phyloP scores from a whole-genome alignment of 1,140 invertebrate genomes.

The Diploscapter pachys region DNA sequence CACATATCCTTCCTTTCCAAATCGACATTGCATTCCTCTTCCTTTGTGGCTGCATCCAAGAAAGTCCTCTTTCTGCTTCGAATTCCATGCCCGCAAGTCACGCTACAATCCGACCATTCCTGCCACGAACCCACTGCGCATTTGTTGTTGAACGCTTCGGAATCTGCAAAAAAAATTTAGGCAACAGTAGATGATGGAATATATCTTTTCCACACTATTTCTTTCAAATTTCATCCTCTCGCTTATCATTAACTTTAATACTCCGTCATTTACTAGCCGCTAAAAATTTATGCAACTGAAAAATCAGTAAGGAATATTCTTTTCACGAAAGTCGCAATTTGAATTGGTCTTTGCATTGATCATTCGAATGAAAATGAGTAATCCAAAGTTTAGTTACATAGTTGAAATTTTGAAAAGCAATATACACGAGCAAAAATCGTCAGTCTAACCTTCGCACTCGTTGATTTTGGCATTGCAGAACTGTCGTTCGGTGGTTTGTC shows the following conservation, averaged over 20 bases:
- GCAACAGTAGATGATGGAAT: slow-evolving; percentile 5
- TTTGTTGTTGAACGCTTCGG: slow-evolving; percentile 61
- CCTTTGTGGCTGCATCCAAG: slow-evolving; percentile 63
- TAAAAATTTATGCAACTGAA: too few relatives aligned
- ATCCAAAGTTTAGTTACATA: slow-evolving; percentile 10
- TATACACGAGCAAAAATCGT: not conserved
- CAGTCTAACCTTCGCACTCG: slow-evolving; percentile 45
- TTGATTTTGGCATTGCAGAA: slow-evolving; percentile 59
- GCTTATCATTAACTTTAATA: too few relatives aligned
- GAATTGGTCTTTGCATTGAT: not conserved
- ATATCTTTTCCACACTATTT: too few relatives aligned
- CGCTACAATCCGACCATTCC: slow-evolving; percentile 66
- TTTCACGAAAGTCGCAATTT: too few relatives aligned
- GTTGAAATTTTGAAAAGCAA: slow-evolving; percentile 11
- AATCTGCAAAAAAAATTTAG: slow-evolving; percentile 38
- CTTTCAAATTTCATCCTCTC: too few relatives aligned
- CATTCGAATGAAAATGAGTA: not conserved
- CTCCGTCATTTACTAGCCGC: too few relatives aligned
- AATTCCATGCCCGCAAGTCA: slow-evolving; percentile 66
- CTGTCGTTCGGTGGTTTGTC: slow-evolving; percentile 65
- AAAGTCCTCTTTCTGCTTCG: slow-evolving; percentile 62
- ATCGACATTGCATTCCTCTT: slow-evolving; percentile 51
- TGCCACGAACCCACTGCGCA: slow-evolving; percentile 66
- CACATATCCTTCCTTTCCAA: slow-evolving; percentile 61
- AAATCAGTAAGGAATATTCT: too few relatives aligned